phyloP scores from a whole-genome alignment of 2,888 invertebrate genomes.

The Macrophya alboannulata region DNA sequence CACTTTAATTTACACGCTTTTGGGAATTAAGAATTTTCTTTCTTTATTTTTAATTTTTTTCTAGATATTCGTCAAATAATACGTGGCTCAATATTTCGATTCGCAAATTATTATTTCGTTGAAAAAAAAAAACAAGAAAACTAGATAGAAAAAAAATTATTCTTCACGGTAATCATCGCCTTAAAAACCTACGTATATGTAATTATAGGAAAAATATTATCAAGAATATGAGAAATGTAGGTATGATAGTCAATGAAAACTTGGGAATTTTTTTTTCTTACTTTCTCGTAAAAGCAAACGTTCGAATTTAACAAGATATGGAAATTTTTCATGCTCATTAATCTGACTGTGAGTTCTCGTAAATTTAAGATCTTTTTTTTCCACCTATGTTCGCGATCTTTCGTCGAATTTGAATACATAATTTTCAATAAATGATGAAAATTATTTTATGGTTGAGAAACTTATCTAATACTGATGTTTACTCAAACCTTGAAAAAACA shows the following conservation, averaged over 20 bases:
- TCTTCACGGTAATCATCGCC: not conserved
- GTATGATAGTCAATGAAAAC: not conserved
- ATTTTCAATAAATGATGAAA: not conserved
- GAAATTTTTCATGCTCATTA: no score
- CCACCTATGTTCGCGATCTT: no score
- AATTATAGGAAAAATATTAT: no score
- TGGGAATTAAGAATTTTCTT: not conserved
- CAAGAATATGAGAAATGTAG: no score
- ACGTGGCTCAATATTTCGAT: not conserved
- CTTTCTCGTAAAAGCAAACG: no score
- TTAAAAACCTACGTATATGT: no score
- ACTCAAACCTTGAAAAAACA: no score
- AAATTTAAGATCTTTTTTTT: no score
- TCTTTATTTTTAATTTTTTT: not conserved
- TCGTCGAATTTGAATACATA: not conserved
- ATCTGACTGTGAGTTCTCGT: no score
- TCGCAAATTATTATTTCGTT: not conserved
- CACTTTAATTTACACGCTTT: not conserved
- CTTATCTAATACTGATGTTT: not conserved
- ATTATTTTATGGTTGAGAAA: not conserved
- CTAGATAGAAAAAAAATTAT: not conserved
- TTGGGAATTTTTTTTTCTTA: not conserved
- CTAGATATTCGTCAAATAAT: not conserved
- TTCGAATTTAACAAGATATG: no score
- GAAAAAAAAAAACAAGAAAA: not conserved